Conservation (phyloP, 2,797 vertebrate genomes). For the Trachurus trachurus region DNA sequence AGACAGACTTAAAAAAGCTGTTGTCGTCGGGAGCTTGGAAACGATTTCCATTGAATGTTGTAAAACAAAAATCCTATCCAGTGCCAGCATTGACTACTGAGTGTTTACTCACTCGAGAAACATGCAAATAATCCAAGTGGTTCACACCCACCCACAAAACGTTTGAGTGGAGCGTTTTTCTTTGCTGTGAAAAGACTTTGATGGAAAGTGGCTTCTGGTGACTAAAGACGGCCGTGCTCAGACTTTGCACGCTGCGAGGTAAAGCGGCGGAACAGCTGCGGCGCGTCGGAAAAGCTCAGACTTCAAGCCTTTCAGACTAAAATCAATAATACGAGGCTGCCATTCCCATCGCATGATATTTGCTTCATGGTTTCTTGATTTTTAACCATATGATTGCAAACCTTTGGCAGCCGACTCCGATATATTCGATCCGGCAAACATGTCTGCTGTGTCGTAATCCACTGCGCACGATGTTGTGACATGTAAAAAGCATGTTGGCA, state of each 20-base stretch:
- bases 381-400: slow-evolving; percentile 21
- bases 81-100: neutral
- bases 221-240: neutral
- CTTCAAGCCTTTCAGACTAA: slow-evolving; percentile 21
- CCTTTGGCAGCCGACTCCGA: slow-evolving; percentile 14
- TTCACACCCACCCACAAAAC: slow-evolving; percentile 16
- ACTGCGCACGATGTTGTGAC: slow-evolving; percentile 29
- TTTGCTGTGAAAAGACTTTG: neutral
- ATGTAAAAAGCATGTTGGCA: slow-evolving; percentile 7
- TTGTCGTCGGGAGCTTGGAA: neutral
- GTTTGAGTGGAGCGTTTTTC: slow-evolving; percentile 2
- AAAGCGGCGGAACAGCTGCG: slow-evolving; percentile 14
- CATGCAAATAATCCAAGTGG: slow-evolving; percentile 7
- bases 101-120: slow-evolving; percentile 2
- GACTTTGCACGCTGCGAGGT: slow-evolving; percentile 2
- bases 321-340: slow-evolving; percentile 35
- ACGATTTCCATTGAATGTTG: neutral
- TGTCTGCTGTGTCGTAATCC: slow-evolving; percentile 23
- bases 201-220: slow-evolving; percentile 22
- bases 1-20: neutral
- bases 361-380: neutral
- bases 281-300: slow-evolving; percentile 15
- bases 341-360: neutral
- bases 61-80: neutral
- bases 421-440: slow-evolving; percentile 22